Base-by-base conservation (phyloP, 2,113 vertebrate species). In the Carassius auratus region DNA sequence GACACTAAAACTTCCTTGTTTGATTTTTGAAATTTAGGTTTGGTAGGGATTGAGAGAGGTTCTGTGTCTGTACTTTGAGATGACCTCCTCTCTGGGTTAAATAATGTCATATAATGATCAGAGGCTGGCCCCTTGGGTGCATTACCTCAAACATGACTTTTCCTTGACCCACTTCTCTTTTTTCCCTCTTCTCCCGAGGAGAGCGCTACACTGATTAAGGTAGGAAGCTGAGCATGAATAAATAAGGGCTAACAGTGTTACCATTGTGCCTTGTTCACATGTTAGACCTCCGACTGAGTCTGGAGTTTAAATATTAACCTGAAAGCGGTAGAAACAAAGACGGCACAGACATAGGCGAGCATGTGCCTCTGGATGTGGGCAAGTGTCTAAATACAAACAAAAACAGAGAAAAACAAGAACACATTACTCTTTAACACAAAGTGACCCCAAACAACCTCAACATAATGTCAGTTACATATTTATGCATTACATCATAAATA, bases 91-190 rank as follows among this genome's bases (percentile, higher is more conserved):
- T 89, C 87, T 62, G 90, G 94, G 94, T 94, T 92, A 94, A 94
- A 92, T 92, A 90, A 84, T 93, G 93, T 93, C 91, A 91, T 91
- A 89, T 90, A 90, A 91, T 93, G 92, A 95, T 93, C 93, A 94
- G 85, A 94, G 91, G 87, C 76, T 38, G 80, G 91, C 89, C 91
- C 75, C 91, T 55, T 14, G 87, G 91, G 93, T 92, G 91, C 92
- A 94, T 95, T 94, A 93, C 93, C 92, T 95, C 92, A 94, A 94
- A 94, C 92, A 93, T 92, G 92, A 94, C 93, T 95, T 93, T 91
- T 93, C 92, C 90, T 93, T 94, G 94, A 94, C 94, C 93, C 87
- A 93, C 90, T 94, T 93, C 88, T 91, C 87, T 83, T 69, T n/a
- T 26, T 45, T 45, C 2, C 42, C 36, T 45, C 71, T 23, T 38